These are phyloP conservation scores for Florisuga fusca DNA, from an alignment of 2,797 vertebrate genomes.

Conservation along the genomic window DNA sequence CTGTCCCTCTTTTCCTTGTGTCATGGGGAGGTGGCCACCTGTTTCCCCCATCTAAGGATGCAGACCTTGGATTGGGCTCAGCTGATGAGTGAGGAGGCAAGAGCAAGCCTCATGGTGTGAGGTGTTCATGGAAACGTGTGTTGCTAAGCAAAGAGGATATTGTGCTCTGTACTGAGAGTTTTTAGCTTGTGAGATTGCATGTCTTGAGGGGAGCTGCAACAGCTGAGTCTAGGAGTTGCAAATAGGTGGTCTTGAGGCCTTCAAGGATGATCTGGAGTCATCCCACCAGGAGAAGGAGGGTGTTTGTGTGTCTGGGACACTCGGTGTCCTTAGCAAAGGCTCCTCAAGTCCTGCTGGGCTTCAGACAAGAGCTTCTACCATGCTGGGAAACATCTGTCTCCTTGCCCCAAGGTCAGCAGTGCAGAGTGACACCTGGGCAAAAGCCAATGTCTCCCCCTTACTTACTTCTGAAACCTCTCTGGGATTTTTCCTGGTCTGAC, in stretches of 20 bases:
- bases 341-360: neutral
- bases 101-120: fast-evolving
- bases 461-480: neutral
- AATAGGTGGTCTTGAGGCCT: neutral
- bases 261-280: neutral
- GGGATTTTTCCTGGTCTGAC: neutral
- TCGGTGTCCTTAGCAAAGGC: neutral
- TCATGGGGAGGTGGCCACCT: neutral
- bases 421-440: fast-evolving
- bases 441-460: neutral
- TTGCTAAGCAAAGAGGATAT: conserved; percentile 47
- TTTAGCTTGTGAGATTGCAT: neutral
- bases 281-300: neutral
- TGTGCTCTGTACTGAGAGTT: neutral
- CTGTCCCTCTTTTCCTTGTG: neutral
- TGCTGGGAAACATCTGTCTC: neutral
- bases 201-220: neutral
- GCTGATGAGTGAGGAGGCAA: neutral
- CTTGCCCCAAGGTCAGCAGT: neutral
- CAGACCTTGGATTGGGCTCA: neutral
- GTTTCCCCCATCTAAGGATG: neutral
- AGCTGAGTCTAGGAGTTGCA: neutral
- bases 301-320: neutral
- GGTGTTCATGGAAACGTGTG: neutral
- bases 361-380: neutral